Evolutionary conservation across 2,888 invertebrate species (phyloP).

Genomic region (Troilus luridus): DNA sequence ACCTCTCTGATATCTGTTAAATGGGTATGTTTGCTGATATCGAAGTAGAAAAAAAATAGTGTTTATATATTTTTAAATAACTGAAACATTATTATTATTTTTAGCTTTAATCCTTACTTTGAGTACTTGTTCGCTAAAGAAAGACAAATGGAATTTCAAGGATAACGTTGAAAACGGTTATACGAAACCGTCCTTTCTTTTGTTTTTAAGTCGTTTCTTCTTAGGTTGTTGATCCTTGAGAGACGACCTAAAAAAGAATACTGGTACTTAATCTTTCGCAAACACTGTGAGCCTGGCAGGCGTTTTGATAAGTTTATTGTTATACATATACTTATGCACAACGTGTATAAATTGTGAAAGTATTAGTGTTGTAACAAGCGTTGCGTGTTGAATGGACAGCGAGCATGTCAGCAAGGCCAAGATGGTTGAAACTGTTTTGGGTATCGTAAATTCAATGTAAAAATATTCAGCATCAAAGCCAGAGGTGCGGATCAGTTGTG

Average conservation of each 20-base stretch:
- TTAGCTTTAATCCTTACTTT: background rate
- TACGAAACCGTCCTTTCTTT: background rate
- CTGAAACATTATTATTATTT: too few relatives aligned
- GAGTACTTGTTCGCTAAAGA: background rate
- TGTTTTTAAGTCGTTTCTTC: constrained; percentile 2
- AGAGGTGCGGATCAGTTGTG: background rate
- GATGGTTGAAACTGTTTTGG: background rate
- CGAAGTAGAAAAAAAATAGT: too few relatives aligned
- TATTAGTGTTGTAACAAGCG: background rate
- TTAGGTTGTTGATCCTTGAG: background rate
- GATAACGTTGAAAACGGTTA: background rate
- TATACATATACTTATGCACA: background rate
- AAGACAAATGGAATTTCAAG: constrained; percentile 1
- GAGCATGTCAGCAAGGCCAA: background rate
- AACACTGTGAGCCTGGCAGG: background rate
- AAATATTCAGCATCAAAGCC: background rate
- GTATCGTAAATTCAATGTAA: background rate
- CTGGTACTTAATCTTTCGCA: background rate
- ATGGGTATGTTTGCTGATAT: too few relatives aligned
- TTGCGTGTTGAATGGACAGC: background rate
- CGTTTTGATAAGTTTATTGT: background rate
- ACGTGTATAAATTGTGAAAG: background rate
- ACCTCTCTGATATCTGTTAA: too few relatives aligned
- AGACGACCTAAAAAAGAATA: background rate
- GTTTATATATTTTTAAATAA: background rate